These are phyloP conservation scores for Rhinolophus sinicus DNA, from an alignment of 2,113 vertebrate genomes.

Conservation along the genomic window DNA sequence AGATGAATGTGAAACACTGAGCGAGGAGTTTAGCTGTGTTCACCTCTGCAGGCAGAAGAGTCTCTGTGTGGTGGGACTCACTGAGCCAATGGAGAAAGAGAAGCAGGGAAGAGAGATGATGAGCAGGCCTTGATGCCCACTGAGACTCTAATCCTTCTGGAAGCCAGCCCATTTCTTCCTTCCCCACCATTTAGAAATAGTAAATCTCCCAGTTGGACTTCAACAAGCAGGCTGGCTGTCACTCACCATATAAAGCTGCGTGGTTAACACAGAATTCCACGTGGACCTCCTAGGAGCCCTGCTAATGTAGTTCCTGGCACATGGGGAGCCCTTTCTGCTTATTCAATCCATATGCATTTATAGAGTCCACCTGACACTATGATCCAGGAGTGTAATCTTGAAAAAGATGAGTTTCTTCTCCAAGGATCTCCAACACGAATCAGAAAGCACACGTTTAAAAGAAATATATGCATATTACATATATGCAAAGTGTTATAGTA, in stretches of 20 bases:
- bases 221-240: background rate
- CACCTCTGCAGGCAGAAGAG: background rate
- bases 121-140: background rate
- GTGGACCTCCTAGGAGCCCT: background rate
- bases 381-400: background rate
- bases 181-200: background rate
- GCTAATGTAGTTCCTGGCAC: background rate
- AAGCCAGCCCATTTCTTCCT: background rate
- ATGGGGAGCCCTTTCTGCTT: background rate
- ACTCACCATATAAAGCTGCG: background rate
- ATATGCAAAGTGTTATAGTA: background rate
- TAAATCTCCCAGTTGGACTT: background rate
- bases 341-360: background rate
- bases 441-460: background rate
- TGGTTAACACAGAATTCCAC: background rate
- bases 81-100: background rate
- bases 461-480: background rate
- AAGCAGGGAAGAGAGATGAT: background rate
- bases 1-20: background rate
- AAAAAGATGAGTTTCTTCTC: background rate
- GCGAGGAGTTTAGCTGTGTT: background rate
- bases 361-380: background rate
- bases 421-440: background rate
- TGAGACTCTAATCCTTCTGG: background rate
- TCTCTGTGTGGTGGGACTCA: background rate